A percentile compares a stretch with the other conserved stretches of the same genome.
phyloP scores from a whole-genome alignment of 2,888 invertebrate genomes.

The Monochamus alternatus region DNA sequence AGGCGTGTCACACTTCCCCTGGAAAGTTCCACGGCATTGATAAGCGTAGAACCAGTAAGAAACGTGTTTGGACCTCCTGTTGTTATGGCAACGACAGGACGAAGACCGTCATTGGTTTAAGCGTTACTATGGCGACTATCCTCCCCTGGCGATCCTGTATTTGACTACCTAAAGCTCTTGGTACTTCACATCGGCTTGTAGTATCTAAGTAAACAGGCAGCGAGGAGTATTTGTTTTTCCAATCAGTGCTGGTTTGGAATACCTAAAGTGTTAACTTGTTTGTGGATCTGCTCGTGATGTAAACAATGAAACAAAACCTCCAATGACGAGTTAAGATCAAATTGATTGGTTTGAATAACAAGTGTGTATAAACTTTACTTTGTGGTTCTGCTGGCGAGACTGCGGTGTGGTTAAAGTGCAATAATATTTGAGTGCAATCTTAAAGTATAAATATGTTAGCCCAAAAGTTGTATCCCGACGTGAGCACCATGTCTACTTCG shows the following conservation, averaged over 20 bases:
- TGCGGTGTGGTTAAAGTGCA: slow-evolving; percentile 44
- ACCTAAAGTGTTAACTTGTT: slow-evolving; percentile 72
- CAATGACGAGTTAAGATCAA: slow-evolving; percentile 70
- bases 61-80: slow-evolving; percentile 54
- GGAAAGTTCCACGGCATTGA: slow-evolving; percentile 45
- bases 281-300: slow-evolving; percentile 72
- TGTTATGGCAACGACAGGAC: slow-evolving; percentile 60
- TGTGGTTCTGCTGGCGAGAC: slow-evolving; percentile 33
- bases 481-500: slow-evolving; percentile 80
- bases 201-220: slow-evolving; percentile 73
- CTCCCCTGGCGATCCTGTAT: slow-evolving; percentile 67
- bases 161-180: slow-evolving; percentile 72
- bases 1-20: slow-evolving; percentile 51
- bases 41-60: slow-evolving; percentile 55
- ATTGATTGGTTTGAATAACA: slow-evolving; percentile 64
- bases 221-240: slow-evolving; percentile 75
- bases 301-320: slow-evolving; percentile 72
- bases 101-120: slow-evolving; percentile 56
- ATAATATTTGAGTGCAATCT: slow-evolving; percentile 51
- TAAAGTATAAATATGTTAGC: slow-evolving; percentile 72
- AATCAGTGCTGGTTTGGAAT: slow-evolving; percentile 74
- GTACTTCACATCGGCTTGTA: slow-evolving; percentile 72
- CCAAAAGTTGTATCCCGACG: slow-evolving; percentile 81
- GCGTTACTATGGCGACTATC: slow-evolving; percentile 64
- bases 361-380: slow-evolving; percentile 47